Base-by-base conservation (phyloP, 2,797 vertebrate species). In the Neosilurus hyrtlii region DNA sequence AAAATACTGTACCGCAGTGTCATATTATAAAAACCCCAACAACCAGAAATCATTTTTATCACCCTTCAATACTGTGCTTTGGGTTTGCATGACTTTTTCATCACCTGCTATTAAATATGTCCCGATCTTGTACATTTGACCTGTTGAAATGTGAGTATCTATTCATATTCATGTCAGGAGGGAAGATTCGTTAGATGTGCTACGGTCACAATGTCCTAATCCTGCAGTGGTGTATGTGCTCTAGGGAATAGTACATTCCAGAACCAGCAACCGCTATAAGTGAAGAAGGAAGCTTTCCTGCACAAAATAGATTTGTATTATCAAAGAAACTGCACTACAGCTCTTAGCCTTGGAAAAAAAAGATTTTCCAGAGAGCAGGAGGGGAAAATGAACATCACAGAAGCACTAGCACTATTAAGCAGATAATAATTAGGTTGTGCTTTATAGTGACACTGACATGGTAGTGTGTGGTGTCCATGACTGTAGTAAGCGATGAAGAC, bases 11-110 rank as follows among this genome's bases (percentile, higher is more conserved):
- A 62, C 56, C 57, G 6, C 56, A 20, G 49, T 26, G 35, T 77
- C 22, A 24, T 62, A 49, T 61, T 62, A 24, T 24, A 49, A 77
- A 61, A 77, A 62, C 0, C 18, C 30, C 37, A 37, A 76, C 18
- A 56, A 61, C 14, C 35, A 49, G 74, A 79, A 79, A 66, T 79
- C 76, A 65, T 66, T 79, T 79, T 65, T 65, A 79, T 79, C 24
- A 79, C 61, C 61, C 76, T 51, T 79, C 61, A 66, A 62, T 24
- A 9, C 5, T 54, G 76, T 66, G 61, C 35, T 30, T 30, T 79
- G 76, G 14, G 76, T 65, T 52, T 51, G 61, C 37, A 65, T 52
- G 76, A 78, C 20, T 79, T 79, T 65, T 79, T 52, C 15, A 65
- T 79, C 43, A 79, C 24, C 76, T 65, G n/a, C 15, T 79, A 63